These are phyloP conservation scores for Centruroides sculpturatus DNA, from an alignment of 1,140 invertebrate genomes.

Conservation along the genomic window DNA sequence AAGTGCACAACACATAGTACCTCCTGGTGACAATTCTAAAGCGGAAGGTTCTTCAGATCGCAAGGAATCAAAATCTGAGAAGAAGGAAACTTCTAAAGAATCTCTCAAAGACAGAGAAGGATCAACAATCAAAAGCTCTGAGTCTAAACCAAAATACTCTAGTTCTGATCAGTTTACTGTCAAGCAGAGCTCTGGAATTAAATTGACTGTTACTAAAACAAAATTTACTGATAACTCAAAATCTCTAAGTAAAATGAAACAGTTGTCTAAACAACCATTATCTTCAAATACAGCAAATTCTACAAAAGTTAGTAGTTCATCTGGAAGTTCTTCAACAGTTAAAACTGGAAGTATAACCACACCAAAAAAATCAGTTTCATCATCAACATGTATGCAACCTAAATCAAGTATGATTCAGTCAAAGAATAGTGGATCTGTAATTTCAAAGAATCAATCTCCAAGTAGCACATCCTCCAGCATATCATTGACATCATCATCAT, in stretches of 20 bases:
- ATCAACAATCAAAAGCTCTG: constrained; percentile 9
- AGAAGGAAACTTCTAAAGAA: constrained; percentile 14
- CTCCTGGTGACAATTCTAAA: constrained; percentile 8
- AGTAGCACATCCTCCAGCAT: neutral
- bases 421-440: too few relatives aligned
- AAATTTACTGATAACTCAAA: constrained; percentile 7
- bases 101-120: neutral
- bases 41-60: constrained; percentile 1
- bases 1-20: constrained; percentile 7
- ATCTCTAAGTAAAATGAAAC: neutral
- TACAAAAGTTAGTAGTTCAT: too few relatives aligned
- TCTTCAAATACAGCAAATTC: too few relatives aligned
- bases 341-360: too few relatives aligned
- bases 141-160: constrained; percentile 15
- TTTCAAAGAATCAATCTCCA: too few relatives aligned
- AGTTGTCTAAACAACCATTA: too few relatives aligned
- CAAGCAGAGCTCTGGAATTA: constrained; percentile 17
- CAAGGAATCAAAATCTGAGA: constrained; percentile 11
- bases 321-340: too few relatives aligned
- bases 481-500: neutral
- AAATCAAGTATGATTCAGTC: too few relatives aligned
- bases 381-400: too few relatives aligned
- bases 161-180: constrained; percentile 21
- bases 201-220: constrained; percentile 20
- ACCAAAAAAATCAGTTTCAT: too few relatives aligned